Percentiles rank a stretch among this genome's conserved stretches.
Evolutionary conservation across 1,140 invertebrate genomes (phyloP).

Genomic region (Brachionus paranguensis): DNA sequence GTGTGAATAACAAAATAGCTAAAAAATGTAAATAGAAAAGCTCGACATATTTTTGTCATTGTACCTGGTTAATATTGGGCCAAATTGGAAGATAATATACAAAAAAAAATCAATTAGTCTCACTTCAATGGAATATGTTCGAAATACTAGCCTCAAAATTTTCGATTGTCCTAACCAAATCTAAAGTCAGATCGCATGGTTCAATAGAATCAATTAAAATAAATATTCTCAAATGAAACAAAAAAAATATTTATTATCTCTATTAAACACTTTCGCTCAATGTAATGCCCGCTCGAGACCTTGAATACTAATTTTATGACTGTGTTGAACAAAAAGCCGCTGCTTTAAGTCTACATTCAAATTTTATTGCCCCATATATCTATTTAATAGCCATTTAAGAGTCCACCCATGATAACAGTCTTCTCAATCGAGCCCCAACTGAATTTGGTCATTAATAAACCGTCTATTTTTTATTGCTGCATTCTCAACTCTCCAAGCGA

Average conservation of each 20-base stretch:
- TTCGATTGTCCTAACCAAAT: background rate
- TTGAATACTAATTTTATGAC: slow-evolving; percentile 17
- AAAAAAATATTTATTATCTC: background rate
- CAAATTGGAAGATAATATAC: slow-evolving; percentile 1
- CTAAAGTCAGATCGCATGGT: background rate
- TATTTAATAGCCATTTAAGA: background rate
- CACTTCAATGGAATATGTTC: background rate
- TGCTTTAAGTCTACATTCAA: background rate
- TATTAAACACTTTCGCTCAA: slow-evolving; percentile 12
- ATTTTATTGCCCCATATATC: slow-evolving; percentile 8
- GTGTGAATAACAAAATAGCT: background rate
- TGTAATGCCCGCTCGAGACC: background rate
- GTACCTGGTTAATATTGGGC: background rate
- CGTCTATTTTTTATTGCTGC: background rate
- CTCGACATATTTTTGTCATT: background rate
- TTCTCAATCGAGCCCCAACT: background rate
- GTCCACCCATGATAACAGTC: background rate
- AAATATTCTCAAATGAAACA: background rate
- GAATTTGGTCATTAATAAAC: background rate
- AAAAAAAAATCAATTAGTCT: slow-evolving; percentile 26
- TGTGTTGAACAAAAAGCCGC: background rate
- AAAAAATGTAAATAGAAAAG: background rate
- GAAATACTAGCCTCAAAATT: background rate
- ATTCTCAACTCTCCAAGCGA: background rate
- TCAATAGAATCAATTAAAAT: slow-evolving; percentile 20